Evolutionary conservation across 2,113 vertebrate species (phyloP).

Genomic region (Poecilia latipinna): DNA sequence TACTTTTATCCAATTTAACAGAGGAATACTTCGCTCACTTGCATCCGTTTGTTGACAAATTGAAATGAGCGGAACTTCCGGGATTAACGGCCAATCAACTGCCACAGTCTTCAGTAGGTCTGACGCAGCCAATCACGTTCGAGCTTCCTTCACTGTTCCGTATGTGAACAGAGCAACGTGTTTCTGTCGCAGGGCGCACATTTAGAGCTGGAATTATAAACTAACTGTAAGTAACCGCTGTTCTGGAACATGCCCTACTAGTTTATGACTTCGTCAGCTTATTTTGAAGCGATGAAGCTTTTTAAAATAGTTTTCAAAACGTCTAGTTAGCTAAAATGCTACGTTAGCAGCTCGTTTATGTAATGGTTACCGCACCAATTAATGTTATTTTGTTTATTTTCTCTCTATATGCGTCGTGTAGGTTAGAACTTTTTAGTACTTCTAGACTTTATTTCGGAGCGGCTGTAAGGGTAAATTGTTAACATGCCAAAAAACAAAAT

Average conservation of each 20-base stretch:
- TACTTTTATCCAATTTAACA: background rate
- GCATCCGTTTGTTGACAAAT: conserved; percentile 42
- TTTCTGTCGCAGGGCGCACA: background rate
- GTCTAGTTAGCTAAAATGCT: background rate
- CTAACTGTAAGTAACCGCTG: conserved; percentile 2
- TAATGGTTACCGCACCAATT: too few relatives aligned
- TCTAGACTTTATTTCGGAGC: too few relatives aligned
- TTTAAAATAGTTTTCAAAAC: background rate
- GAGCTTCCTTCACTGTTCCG: conserved; percentile 45
- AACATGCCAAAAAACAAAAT: too few relatives aligned
- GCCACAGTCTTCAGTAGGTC: background rate
- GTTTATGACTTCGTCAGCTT: rapidly evolving
- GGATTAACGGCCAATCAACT: conserved; percentile 50
- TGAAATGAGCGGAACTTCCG: conserved; percentile 17
- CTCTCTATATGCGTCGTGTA: too few relatives aligned
- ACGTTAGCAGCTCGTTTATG: background rate
- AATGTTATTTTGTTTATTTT: too few relatives aligned
- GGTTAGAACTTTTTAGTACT: too few relatives aligned
- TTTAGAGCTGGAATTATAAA: background rate
- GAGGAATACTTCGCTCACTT: background rate
- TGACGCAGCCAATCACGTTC: conserved; percentile 48
- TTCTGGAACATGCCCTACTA: background rate
- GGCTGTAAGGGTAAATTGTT: too few relatives aligned
- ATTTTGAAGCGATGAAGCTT: rapidly evolving
- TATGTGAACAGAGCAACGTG: conserved; percentile 44